phyloP scores from a whole-genome alignment of 2,888 invertebrate species.

The Ormyrus labotus region DNA sequence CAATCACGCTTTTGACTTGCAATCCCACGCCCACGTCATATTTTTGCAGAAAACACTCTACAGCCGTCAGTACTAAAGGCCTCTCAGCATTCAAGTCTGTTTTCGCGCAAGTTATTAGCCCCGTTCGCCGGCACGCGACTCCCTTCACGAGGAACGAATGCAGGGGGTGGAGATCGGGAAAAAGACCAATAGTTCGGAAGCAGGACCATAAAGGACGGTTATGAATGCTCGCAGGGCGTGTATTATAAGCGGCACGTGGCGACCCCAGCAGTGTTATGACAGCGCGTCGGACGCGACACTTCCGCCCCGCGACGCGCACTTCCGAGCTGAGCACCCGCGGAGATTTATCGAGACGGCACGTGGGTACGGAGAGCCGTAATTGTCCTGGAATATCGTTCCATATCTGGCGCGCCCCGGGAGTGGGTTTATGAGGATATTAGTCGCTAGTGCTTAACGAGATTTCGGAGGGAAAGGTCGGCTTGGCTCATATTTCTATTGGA shows the following conservation, averaged over 20 bases:
- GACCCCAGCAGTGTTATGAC: constrained; percentile 70
- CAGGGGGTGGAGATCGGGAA: neutral
- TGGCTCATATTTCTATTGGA: neutral
- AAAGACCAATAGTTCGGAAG: neutral
- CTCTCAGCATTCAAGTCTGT: neutral
- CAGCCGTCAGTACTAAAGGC: constrained; percentile 12
- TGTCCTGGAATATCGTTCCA: constrained; percentile 61
- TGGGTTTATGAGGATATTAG: constrained; percentile 54
- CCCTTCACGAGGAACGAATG: neutral
- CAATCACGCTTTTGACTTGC: neutral
- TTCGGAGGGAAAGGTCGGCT: neutral
- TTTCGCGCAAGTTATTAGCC: constrained; percentile 33
- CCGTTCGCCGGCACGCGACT: constrained; percentile 5
- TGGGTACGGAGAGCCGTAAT: constrained; percentile 63
- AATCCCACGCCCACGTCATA: neutral
- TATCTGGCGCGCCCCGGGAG: constrained; percentile 35
- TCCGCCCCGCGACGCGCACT: constrained; percentile 64
- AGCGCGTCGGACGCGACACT: constrained; percentile 69
- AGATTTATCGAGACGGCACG: constrained; percentile 69
- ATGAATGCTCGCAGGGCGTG: constrained; percentile 30
- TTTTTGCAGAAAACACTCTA: constrained; percentile 19
- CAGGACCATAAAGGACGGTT: constrained; percentile 25
- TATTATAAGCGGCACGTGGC: constrained; percentile 67
- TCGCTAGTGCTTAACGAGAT: constrained; percentile 38
- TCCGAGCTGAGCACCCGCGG: constrained; percentile 62